Evolutionary conservation across 2,888 invertebrate species (phyloP).

Genomic region (Tortricodes alternella): DNA sequence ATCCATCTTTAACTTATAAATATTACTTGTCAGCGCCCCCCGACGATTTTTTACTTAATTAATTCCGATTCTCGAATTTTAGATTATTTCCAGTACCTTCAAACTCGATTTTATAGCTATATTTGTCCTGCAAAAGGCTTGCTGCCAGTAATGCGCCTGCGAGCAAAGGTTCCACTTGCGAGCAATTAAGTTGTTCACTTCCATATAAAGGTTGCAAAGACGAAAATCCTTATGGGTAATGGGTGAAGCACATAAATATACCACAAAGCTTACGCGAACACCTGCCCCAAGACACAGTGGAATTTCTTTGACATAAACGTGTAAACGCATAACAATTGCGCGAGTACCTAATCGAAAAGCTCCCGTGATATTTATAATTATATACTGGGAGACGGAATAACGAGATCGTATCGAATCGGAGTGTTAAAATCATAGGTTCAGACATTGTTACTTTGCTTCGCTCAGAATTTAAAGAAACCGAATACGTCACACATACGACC

Average conservation of each 20-base stretch:
- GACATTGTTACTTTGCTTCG: neutral
- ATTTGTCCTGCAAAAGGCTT: conserved; percentile 36
- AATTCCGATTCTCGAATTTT: no score
- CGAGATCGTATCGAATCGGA: no score
- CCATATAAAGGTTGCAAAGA: conserved; percentile 52
- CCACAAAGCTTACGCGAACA: conserved; percentile 41
- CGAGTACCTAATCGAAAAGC: neutral
- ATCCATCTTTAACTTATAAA: no score
- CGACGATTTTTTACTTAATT: no score
- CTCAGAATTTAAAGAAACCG: neutral
- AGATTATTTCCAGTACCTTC: no score
- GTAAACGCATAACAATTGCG: neutral
- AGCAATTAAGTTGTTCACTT: conserved; percentile 65
- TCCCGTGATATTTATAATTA: neutral
- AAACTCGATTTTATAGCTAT: no score
- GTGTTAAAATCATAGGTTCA: neutral
- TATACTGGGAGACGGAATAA: neutral
- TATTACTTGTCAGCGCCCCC: no score
- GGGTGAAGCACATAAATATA: conserved; percentile 8
- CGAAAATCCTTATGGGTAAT: conserved; percentile 21
- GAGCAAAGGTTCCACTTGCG: conserved; percentile 60
- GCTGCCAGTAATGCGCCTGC: conserved; percentile 58
- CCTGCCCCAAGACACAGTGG: conserved; percentile 35
- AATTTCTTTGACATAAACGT: conserved; percentile 11
- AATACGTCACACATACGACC: neutral